phyloP scores from a whole-genome alignment of 92 coral and sea anemone genomes.

The Epizoanthus scotinus region DNA sequence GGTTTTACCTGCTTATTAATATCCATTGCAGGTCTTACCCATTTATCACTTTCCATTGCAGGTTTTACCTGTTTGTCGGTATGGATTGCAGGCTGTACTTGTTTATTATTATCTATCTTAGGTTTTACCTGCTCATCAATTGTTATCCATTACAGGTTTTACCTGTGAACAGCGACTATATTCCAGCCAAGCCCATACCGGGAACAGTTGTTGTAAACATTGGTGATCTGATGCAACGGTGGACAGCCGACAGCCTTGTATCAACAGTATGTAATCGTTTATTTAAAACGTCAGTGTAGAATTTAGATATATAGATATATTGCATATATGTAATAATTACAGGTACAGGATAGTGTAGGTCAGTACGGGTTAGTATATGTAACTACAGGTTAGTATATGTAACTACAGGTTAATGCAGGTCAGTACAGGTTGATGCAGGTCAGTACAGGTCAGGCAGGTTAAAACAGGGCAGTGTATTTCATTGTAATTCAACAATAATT shows the following conservation, averaged over 20 bases:
- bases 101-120: background rate
- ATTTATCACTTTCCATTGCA: too few relatives aligned
- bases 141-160: constrained; percentile 46
- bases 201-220: constrained; percentile 88
- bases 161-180: constrained; percentile 68
- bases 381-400: background rate
- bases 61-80: too few relatives aligned
- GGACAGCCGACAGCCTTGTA: constrained; percentile 79
- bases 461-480: too few relatives aligned
- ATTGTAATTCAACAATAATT: too few relatives aligned
- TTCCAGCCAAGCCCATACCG: constrained; percentile 73
- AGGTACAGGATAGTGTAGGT: too few relatives aligned
- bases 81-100: too few relatives aligned
- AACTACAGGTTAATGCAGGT: too few relatives aligned
- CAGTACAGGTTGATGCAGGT: background rate
- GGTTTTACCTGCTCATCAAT: background rate
- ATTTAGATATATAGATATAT: too few relatives aligned
- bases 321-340: too few relatives aligned
- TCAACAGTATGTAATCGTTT: constrained; percentile 69
- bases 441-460: background rate
- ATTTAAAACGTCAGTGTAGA: too few relatives aligned
- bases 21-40: too few relatives aligned
- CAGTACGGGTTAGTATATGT: background rate
- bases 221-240: constrained; percentile 90
- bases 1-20: background rate